A percentile compares a stretch with the other conserved stretches of the same genome.
Conservation (phyloP, 2,797 vertebrate genomes). For the Cottoperca gobio region DNA sequence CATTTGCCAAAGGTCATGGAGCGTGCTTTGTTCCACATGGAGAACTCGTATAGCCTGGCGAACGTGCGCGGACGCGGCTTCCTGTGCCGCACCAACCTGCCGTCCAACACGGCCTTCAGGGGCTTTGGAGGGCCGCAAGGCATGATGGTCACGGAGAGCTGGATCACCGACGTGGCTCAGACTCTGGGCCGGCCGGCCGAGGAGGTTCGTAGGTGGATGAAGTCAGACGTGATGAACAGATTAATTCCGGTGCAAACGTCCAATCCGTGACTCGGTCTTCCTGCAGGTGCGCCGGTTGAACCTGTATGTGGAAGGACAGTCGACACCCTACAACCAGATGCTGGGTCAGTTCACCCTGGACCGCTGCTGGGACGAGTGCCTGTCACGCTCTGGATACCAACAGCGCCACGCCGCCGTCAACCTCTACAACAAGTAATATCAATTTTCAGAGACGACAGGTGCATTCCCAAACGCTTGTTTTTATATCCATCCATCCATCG, state of each 20-base stretch:
- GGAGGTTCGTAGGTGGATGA: constrained; percentile 80
- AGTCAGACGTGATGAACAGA: background rate
- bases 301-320: constrained; percentile 90
- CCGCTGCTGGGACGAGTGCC: constrained; percentile 94
- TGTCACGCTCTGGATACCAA: constrained; percentile 84
- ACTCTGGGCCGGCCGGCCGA: constrained; percentile 87
- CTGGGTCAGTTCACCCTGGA: constrained; percentile 88
- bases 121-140: constrained; percentile 95
- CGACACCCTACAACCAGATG: constrained; percentile 91
- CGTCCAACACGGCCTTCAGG: constrained; percentile 96
- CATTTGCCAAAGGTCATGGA: constrained; percentile 86
- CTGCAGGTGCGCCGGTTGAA: constrained; percentile 90
- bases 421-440: constrained; percentile 92
- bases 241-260: background rate
- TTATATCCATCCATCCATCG: too few species aligned
- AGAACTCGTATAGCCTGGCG: constrained; percentile 91
- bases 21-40: constrained; percentile 93
- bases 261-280: background rate
- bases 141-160: constrained; percentile 92
- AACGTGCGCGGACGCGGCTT: constrained; percentile 87
- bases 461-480: too few species aligned
- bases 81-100: constrained; percentile 92
- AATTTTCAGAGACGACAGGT: too few species aligned
- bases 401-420: constrained; percentile 80
- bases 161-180: constrained; percentile 90